phyloP scores from a whole-genome alignment of 2,113 vertebrate genomes.

The Baryphthengus martii region DNA sequence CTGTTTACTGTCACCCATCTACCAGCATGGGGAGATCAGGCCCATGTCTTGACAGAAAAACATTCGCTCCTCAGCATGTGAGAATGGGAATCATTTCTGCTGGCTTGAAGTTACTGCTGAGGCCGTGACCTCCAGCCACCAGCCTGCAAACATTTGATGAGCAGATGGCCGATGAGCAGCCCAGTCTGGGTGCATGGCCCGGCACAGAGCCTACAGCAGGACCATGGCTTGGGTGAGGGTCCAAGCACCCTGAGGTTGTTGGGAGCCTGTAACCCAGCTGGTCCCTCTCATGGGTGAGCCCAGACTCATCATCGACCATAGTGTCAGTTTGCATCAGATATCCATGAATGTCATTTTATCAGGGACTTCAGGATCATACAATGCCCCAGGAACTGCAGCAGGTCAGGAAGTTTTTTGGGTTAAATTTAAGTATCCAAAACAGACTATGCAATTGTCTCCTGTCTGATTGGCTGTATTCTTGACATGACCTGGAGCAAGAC shows the following conservation, averaged over 20 bases:
- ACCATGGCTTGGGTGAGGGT: not conserved
- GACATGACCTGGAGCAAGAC: not conserved
- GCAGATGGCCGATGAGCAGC: not conserved
- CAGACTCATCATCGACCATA: not conserved
- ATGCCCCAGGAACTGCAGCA: not conserved
- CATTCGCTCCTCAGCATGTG: accelerated
- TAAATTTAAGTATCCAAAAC: not conserved
- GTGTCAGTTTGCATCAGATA: not conserved
- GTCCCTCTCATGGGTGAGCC: not conserved
- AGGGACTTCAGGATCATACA: not conserved
- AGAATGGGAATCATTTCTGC: not conserved
- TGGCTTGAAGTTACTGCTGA: not conserved
- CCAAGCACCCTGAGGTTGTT: not conserved
- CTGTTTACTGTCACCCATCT: not conserved
- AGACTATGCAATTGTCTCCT: not conserved
- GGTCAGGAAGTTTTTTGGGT: not conserved
- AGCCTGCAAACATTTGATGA: not conserved
- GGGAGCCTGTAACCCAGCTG: not conserved
- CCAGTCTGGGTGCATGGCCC: not conserved
- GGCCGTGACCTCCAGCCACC: accelerated
- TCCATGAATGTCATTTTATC: accelerated
- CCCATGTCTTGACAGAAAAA: not conserved
- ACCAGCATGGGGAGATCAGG: not conserved
- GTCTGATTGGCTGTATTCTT: not conserved
- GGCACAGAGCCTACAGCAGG: accelerated